A percentile compares a stretch with the other conserved stretches of the same genome.
Conservation (phyloP, 2,888 invertebrate species). For the Andrena bicolor region DNA sequence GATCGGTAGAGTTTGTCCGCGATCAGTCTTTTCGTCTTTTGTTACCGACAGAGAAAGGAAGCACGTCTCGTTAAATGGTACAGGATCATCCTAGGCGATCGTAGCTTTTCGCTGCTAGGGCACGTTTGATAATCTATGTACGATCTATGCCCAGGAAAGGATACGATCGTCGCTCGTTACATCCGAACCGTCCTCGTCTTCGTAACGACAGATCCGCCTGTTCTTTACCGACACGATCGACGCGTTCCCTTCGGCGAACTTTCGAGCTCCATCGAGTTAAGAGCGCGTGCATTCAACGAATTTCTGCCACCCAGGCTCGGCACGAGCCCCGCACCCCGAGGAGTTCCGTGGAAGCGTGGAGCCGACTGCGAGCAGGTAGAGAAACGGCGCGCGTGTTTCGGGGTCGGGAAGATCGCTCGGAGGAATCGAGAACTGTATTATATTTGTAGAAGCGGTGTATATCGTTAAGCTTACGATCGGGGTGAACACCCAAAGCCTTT, state of each 20-base stretch:
- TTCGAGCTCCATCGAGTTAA: not conserved
- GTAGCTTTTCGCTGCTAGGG: not conserved
- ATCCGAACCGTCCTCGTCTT: conserved; percentile 60
- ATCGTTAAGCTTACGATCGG: conserved; percentile 70
- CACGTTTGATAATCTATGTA: not conserved
- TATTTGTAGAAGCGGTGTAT: conserved; percentile 67
- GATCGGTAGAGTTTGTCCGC: conserved; percentile 1
- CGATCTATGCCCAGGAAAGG: not conserved
- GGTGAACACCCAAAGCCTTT: conserved; percentile 74
- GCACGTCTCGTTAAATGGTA: conserved; percentile 1
- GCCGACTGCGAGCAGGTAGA: too few relatives aligned
- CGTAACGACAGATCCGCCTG: conserved; percentile 37
- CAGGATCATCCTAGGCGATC: conserved; percentile 56
- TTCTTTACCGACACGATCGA: conserved; percentile 30
- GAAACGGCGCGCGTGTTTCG: conserved; percentile 23
- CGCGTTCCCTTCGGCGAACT: conserved; percentile 4
- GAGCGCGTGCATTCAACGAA: conserved; percentile 27
- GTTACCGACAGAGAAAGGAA: not conserved
- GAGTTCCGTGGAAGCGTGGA: too few relatives aligned
- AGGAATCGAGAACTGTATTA: conserved; percentile 66
- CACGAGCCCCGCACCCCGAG: too few relatives aligned
- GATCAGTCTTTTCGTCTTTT: not conserved
- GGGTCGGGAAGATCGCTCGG: conserved; percentile 44
- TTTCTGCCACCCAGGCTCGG: not conserved
- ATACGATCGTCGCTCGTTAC: conserved; percentile 41